Conservation (phyloP, 2,113 vertebrate genomes). For the Podilymbus podiceps region DNA sequence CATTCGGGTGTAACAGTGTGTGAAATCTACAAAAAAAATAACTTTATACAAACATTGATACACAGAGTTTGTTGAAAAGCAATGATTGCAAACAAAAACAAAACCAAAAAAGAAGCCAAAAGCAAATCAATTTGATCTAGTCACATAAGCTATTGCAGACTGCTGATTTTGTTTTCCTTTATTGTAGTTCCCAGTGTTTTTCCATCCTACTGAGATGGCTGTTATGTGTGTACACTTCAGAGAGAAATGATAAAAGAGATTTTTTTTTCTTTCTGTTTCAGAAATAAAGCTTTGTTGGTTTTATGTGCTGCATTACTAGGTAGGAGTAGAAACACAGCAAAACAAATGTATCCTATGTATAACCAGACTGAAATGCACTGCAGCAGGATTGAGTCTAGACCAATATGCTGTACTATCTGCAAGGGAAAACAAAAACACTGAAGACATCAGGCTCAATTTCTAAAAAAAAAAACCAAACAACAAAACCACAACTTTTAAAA, state of each 20-base stretch:
- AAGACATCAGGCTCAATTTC: background rate
- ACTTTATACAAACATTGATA: background rate
- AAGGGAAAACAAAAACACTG: background rate
- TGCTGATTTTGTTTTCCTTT: conserved; percentile 17
- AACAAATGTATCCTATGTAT: background rate
- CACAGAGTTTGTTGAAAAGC: background rate
- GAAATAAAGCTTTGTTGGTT: background rate
- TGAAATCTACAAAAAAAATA: background rate
- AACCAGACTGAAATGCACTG: background rate
- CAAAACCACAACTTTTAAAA: background rate
- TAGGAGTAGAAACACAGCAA: background rate
- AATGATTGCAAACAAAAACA: background rate
- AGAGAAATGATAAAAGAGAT: conserved; percentile 14
- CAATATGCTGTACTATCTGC: background rate
- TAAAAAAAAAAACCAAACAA: background rate
- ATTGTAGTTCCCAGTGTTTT: conserved; percentile 7
- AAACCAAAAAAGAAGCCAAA: background rate
- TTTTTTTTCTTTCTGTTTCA: background rate
- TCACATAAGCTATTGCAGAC: conserved; percentile 6
- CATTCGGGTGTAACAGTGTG: background rate
- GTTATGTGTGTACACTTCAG: background rate
- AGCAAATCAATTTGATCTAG: background rate
- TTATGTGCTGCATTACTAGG: background rate
- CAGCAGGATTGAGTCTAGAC: background rate
- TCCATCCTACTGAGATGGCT: background rate